Percentiles rank a stretch among this genome's conserved stretches.
phyloP scores from a whole-genome alignment of 2,113 vertebrate genomes.

The Thomomys bottae region DNA sequence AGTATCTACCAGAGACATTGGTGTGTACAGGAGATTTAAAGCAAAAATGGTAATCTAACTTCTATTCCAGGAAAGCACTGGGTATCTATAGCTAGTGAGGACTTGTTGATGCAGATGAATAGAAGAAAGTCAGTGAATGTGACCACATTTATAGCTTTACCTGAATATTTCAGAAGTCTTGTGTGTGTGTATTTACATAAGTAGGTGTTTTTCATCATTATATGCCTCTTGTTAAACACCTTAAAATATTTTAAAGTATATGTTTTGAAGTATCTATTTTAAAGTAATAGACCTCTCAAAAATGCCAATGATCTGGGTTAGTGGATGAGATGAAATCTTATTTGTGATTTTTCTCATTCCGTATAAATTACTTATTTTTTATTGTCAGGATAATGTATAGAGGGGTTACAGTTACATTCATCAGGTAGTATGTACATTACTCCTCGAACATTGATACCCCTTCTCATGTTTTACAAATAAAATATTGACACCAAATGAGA shows the following conservation, averaged over 20 bases:
- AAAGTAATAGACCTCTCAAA: neutral
- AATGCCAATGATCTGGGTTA: neutral
- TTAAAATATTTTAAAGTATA: neutral
- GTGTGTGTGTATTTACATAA: neutral
- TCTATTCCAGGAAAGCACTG: neutral
- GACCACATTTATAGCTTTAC: neutral
- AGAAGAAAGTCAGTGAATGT: neutral
- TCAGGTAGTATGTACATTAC: too few relatives aligned
- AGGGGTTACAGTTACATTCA: too few relatives aligned
- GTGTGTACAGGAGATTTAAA: neutral
- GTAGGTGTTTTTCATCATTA: neutral
- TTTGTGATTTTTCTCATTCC: neutral
- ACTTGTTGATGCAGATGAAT: neutral
- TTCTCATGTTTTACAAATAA: too few relatives aligned
- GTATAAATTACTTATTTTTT: conserved; percentile 8
- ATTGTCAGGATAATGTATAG: too few relatives aligned
- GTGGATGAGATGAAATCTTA: neutral
- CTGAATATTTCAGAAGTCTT: neutral
- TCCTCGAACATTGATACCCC: too few relatives aligned
- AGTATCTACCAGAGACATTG: neutral
- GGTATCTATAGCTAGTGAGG: neutral
- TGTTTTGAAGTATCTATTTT: too few relatives aligned
- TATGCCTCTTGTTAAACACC: neutral
- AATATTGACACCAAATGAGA: conserved; percentile 17
- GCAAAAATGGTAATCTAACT: neutral